Percentiles rank a stretch among this genome's conserved stretches.
Conservation (phyloP, 2,888 invertebrate species). For the Flexamia atlantica region DNA sequence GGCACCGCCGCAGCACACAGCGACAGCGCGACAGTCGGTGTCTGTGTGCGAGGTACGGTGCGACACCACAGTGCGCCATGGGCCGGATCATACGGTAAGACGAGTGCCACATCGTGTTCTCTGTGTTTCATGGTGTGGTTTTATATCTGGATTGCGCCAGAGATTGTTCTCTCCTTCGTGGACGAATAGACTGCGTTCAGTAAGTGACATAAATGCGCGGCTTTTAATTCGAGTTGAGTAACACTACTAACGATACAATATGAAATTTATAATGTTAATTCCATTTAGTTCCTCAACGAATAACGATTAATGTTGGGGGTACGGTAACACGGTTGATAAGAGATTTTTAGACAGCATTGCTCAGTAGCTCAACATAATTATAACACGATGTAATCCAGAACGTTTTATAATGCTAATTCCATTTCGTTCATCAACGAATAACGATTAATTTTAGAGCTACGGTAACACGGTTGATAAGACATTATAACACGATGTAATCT, state of each 20-base stretch:
- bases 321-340: too few species aligned
- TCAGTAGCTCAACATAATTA: too few species aligned
- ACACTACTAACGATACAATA: not conserved
- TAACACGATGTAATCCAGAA: too few species aligned
- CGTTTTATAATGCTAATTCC: too few species aligned
- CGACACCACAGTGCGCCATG: not conserved
- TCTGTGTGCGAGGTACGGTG: not conserved
- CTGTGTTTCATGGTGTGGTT: not conserved
- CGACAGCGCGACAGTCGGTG: slow-evolving; percentile 17
- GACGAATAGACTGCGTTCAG: not conserved
- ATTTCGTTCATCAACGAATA: too few species aligned
- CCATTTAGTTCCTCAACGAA: too few species aligned
- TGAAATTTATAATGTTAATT: too few species aligned
- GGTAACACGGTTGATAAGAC: too few species aligned
- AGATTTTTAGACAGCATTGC: too few species aligned
- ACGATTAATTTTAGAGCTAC: too few species aligned
- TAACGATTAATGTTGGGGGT: too few species aligned
- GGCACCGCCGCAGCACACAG: not conserved
- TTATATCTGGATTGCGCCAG: not conserved
- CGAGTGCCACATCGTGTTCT: not conserved
- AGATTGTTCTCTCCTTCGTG: not conserved
- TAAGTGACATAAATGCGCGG: not conserved
- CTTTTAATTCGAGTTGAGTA: slow-evolving; percentile 4
- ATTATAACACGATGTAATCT: too few species aligned
- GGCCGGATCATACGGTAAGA: slow-evolving; percentile 46